Evolutionary conservation across 2,888 invertebrate genomes (phyloP), one percentile per base, ranked within the genome.

Genomic region (Nasonovia ribisnigri): DNA sequence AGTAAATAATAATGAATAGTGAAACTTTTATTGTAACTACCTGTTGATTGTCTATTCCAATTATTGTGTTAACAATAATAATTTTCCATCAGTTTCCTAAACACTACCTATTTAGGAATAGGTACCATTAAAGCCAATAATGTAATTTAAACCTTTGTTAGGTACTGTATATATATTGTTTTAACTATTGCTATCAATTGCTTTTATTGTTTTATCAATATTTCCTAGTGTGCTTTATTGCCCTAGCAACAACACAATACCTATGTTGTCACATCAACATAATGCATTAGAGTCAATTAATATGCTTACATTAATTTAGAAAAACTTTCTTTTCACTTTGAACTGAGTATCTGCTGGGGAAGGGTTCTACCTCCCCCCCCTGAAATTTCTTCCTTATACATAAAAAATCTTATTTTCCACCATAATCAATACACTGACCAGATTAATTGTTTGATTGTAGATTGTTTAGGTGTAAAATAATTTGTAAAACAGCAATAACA

Each of bases 201-300:
- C 20, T 77, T 36, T 57, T 57, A 57, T 57, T 77, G 77, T 77
- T 77, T 77, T 77, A 77, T 77, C 77, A 77, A 77, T 77, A 77
- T 8, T 36, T 20, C 36, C 8, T 77, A n/a, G 20, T n/a, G 16
- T 36, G 3, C 54, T 36, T 16, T 77, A 77, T 77, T 77, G 24
- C 77, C 77, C 8, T 77, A 77, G 77, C 77, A 77, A 77, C 77
- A 77, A 3, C 20, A 20, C 36, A 20, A 36, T 51, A 16, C 51
- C 51, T 36, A 67, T 67, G 60, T n/a, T 67, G 60, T 77, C 6
- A 77, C 36, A 67, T 77, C 16, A 77, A 16, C 3, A 11, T 36
- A 36, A 77, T 36, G 6, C 20, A 6, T 36, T 77, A 77, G 36
- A 36, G 77, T 77, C 16, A 77, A 20, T 36, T 36, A 77, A 0